Conservation (phyloP, 2,113 vertebrate genomes). For the Machaerirhynchus nigripectus region DNA sequence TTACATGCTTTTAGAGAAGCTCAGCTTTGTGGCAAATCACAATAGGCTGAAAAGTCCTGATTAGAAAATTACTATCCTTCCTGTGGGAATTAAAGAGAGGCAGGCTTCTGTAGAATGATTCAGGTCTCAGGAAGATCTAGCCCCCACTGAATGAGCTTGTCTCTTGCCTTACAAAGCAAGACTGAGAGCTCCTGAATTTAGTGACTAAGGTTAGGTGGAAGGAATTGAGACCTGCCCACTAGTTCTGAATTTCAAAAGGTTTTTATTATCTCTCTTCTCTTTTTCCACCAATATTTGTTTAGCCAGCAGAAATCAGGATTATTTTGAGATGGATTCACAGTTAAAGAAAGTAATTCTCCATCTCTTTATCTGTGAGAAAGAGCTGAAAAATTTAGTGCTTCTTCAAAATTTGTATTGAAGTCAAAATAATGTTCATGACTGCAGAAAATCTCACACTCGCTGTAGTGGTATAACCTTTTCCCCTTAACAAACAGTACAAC, state of each 20-base stretch:
- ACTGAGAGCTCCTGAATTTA: not conserved
- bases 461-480: not conserved
- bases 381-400: not conserved
- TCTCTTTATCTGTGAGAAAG: not conserved
- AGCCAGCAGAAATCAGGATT: not conserved
- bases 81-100: not conserved
- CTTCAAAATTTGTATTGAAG: not conserved
- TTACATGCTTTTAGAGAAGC: not conserved
- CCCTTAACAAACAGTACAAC: not conserved
- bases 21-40: not conserved
- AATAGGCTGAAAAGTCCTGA: not conserved
- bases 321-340: not conserved
- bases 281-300: not conserved
- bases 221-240: not conserved
- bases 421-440: not conserved
- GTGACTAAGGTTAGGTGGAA: not conserved
- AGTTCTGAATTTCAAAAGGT: not conserved
- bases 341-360: not conserved
- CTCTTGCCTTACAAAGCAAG: not conserved
- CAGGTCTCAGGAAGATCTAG: not conserved
- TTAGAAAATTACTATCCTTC: not conserved
- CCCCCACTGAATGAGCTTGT: not conserved
- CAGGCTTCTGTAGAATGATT: not conserved
- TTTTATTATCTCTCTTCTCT: not conserved
- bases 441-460: not conserved